Evolutionary conservation across 2,797 vertebrate genomes (phyloP), one percentile per base, ranked within the genome.

Genomic region (Chrysocyon brachyurus): DNA sequence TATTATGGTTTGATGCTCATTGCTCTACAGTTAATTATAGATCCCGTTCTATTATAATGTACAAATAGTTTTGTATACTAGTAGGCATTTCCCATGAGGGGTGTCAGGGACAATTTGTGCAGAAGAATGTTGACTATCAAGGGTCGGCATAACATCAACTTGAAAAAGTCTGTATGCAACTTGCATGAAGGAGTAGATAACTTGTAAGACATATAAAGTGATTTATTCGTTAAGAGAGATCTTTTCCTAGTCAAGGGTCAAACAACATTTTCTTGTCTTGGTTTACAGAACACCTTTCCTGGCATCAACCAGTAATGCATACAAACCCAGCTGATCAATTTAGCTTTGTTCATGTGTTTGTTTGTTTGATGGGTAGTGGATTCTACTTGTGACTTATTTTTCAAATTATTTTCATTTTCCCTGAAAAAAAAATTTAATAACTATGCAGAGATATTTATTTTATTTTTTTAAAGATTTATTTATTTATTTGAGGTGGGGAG

Each of bases 361-460:
- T 52, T 31, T 31, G 12, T 63, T n/a, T 8, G 31, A 66, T 75
- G 14, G 12, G 63, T 63, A 19, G 11, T 36, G 63, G 49, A 90
- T 70, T 90, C 16, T 36, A 52, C 24, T 64, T 92, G 54, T 52
- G 56, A 66, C 36, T 77, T 84, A 19, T 28, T 90, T 92, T 91
- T 89, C 33, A 85, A 91, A 52, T 79, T 21, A 57, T 75, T 96
- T 95, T 94, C 3, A 33, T 85, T 83, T 92, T 83, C 36, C 22
- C 1, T 10, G 46, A 72, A 33, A 79, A 75, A 75, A 72, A 81
- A 68, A 36, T 8, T 78, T 75, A 82, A 63, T 75, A 92, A 31
- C 85, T 56, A 16, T 78, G 5, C 8, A 92, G 28, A 90, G 11
- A 36, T 49, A 14, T 31, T 19, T 68, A 68, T 68, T 68, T 68